phyloP scores from a whole-genome alignment of 2,797 vertebrate genomes.

The Gymnothorax javanicus region DNA sequence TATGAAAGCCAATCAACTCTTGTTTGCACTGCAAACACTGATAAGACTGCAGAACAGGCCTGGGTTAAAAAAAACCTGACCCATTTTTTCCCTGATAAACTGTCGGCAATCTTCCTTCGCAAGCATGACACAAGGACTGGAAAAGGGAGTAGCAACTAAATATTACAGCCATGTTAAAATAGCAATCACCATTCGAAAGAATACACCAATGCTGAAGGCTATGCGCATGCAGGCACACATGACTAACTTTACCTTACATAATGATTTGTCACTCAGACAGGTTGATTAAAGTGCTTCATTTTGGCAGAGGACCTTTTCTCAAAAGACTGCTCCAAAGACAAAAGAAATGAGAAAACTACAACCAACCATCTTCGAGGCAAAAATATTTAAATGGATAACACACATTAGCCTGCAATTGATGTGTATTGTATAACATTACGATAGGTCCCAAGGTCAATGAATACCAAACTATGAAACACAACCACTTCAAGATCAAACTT shows the following conservation, averaged over 20 bases:
- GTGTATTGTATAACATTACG: not conserved
- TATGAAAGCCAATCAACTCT: not conserved
- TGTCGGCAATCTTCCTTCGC: not conserved
- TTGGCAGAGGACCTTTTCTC: not conserved
- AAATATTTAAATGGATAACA: not conserved
- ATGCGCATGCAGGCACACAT: not conserved
- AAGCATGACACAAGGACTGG: not conserved
- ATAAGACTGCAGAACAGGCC: not conserved
- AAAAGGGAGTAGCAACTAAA: not conserved
- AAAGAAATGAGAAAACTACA: not conserved
- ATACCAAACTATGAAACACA: not conserved
- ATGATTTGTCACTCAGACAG: not conserved
- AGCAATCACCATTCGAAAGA: not conserved
- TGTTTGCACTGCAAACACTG: constrained; percentile 10
- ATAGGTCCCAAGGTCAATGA: not conserved
- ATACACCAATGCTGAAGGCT: not conserved
- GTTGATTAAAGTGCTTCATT: not conserved
- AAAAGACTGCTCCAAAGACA: not conserved
- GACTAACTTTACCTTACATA: not conserved
- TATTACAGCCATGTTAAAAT: not conserved
- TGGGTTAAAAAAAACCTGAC: constrained; percentile 14
- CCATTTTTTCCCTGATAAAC: not conserved
- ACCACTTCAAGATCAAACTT: not conserved
- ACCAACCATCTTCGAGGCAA: not conserved
- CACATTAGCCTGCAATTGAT: not conserved